Evolutionary conservation across 2,113 vertebrate genomes (phyloP), one percentile per base, ranked within the genome.

Genomic region (Halichoerus grypus): DNA sequence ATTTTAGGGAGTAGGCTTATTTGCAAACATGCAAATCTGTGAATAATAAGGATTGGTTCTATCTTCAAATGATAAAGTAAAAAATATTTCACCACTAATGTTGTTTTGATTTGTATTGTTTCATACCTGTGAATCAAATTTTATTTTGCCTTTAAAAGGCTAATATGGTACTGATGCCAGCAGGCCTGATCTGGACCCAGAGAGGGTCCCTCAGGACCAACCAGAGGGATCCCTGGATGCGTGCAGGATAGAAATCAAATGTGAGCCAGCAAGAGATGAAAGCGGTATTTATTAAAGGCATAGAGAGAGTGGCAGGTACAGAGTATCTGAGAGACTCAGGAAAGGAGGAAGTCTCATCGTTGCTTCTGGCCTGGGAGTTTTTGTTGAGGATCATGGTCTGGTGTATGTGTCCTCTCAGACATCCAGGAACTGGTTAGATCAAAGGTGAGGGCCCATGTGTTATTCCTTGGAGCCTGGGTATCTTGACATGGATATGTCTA

Each of bases 101-200:
- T 89, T 84, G 46, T 7, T 88, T 97, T 94, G 72, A 81, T 89
- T 65, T 87, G 15, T 92, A 80, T 82, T 93, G 31, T 94, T 93
- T 97, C 85, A 74, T 97, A 79, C 14, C 55, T 94, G 16, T 65
- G 42, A 61, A 42, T 92, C 28, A 93, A 31, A 14, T 71, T 95
- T 96, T 94, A 69, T 87, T 57, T 72, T 74, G 24, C 61, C 67
- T 67, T 84, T 97, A 55, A 88, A 94, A 95, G 24, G 74, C 42
- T 95, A 42, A 91, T 76, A 59, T 69, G 59, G 49, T 77, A 81
- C 16, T 53, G 42, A 76, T 76, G 42, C 26, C 42, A 4, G 26
- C 74, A 76, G 42, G 42, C 74, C 42, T 76, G 42, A 76, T 28
- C 33, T n/a, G 33, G 67, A 69, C 74, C 72, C 72, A 49, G 13